Conservation (phyloP, 2,797 vertebrate species). For the Gallinago solitaria region DNA sequence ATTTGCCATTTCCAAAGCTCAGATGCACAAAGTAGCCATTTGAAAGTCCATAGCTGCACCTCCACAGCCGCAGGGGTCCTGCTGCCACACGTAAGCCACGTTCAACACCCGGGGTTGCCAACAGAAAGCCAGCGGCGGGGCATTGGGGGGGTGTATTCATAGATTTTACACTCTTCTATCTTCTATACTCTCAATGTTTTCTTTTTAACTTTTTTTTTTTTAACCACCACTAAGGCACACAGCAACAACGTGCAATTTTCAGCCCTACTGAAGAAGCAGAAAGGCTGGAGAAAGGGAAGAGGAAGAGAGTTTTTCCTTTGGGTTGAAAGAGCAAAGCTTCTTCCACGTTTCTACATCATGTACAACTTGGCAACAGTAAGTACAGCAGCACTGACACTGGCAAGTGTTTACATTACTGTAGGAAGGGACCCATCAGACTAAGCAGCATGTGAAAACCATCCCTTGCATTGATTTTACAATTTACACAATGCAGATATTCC, state of each 20-base stretch:
- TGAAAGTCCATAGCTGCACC: neutral
- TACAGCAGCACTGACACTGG: neutral
- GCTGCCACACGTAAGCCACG: neutral
- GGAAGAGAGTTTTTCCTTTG: neutral
- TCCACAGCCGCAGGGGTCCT: neutral
- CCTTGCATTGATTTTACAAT: neutral
- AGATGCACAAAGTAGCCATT: conserved; percentile 36
- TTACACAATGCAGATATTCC: neutral
- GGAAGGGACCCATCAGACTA: neutral
- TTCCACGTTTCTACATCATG: neutral
- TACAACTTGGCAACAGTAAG: neutral
- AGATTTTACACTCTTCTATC: neutral
- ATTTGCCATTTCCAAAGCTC: conserved; percentile 23
- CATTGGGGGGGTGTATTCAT: neutral
- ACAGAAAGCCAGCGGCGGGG: neutral
- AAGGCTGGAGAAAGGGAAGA: neutral
- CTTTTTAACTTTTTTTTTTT: neutral
- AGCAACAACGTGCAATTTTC: neutral
- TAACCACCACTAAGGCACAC: neutral
- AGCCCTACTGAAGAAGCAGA: neutral
- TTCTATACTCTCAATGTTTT: neutral
- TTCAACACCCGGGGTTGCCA: neutral
- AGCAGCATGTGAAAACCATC: neutral
- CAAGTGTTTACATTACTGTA: neutral
- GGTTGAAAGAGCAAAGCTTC: neutral